phyloP scores from a whole-genome alignment of 2,113 vertebrate species.

The Xiphophorus hellerii region DNA sequence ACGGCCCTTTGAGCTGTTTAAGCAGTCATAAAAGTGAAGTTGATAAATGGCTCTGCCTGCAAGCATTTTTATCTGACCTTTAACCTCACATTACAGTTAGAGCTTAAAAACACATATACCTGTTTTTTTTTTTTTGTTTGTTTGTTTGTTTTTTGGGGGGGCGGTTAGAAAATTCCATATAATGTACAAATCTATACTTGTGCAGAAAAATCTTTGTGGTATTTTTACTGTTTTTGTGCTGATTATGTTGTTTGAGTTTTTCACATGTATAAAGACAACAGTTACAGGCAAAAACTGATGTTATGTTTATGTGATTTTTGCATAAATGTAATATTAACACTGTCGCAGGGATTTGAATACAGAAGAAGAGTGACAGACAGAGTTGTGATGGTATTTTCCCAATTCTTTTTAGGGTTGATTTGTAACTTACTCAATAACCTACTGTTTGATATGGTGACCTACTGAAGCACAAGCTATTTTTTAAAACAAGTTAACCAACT shows the following conservation, averaged over 20 bases:
- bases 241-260: neutral
- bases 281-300: neutral
- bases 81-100: slow-evolving; percentile 27
- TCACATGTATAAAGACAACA: neutral
- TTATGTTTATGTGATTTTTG: neutral
- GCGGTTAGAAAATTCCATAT: no score
- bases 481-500: slow-evolving; percentile 42
- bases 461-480: slow-evolving; percentile 40
- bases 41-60: slow-evolving; percentile 51
- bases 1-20: slow-evolving; percentile 33
- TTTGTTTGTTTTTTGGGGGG: no score
- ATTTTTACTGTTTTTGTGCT: neutral
- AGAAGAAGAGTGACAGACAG: slow-evolving; percentile 7
- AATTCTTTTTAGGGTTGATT: slow-evolving; percentile 32
- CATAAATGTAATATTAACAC: slow-evolving; percentile 1
- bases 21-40: slow-evolving; percentile 21
- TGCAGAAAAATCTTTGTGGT: neutral
- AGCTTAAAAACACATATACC: neutral
- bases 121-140: no score
- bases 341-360: neutral
- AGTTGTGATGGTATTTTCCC: slow-evolving; percentile 21
- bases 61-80: slow-evolving; percentile 41
- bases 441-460: slow-evolving; percentile 59
- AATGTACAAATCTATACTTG: neutral
- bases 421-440: slow-evolving; percentile 48